phyloP scores from a whole-genome alignment of 2,113 vertebrate species.

The Colossoma macropomum region DNA sequence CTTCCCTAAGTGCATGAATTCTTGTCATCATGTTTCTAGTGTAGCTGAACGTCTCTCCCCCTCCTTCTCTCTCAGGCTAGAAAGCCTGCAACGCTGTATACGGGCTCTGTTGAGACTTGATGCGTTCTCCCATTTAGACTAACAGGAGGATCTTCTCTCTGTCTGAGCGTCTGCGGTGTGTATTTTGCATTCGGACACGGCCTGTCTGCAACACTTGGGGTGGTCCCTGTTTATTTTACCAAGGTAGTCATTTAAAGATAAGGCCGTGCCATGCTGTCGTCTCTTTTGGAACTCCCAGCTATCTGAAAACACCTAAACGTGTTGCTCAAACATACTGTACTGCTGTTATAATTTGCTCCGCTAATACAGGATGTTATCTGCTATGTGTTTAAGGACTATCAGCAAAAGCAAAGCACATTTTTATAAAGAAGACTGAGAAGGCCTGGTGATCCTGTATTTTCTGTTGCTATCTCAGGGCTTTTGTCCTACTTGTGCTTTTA shows the following conservation, averaged over 20 bases:
- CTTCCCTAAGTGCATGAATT: no score
- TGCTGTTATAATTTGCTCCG: constrained; percentile 3
- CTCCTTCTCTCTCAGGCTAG: constrained; percentile 22
- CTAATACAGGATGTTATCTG: constrained; percentile 14
- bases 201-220: constrained; percentile 48
- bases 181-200: constrained; percentile 46
- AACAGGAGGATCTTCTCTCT: constrained; percentile 44
- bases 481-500: background rate
- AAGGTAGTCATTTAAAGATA: constrained; percentile 52
- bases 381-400: background rate
- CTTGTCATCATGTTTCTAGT: background rate
- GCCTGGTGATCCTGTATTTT: background rate
- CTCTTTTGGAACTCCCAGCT: constrained; percentile 12
- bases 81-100: constrained; percentile 22
- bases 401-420: background rate
- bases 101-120: constrained; percentile 56
- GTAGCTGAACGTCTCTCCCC: constrained; percentile 3
- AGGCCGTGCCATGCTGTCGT: constrained; percentile 41
- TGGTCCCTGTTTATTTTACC: constrained; percentile 44
- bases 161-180: constrained; percentile 46
- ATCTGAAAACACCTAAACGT: background rate
- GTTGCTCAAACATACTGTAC: background rate
- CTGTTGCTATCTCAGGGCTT: background rate
- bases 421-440: background rate
- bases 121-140: constrained; percentile 36